A percentile compares a stretch with the other conserved stretches of the same genome.
These are phyloP conservation scores for Ptilodon capucinus DNA, from an alignment of 2,888 invertebrate genomes.

Conservation along the genomic window DNA sequence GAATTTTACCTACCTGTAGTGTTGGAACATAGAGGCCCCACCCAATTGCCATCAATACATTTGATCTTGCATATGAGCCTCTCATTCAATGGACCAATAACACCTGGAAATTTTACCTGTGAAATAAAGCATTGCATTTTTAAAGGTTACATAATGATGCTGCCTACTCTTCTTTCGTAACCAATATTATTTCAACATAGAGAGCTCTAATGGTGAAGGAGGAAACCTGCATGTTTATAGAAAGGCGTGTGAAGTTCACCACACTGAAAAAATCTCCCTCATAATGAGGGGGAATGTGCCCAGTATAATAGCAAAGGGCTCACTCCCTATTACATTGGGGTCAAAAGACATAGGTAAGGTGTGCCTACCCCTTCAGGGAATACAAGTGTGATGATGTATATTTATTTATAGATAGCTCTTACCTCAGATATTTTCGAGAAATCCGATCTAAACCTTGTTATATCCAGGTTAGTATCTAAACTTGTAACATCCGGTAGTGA, in stretches of 20 bases:
- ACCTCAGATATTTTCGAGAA: conserved; percentile 79
- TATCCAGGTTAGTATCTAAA: conserved; percentile 65
- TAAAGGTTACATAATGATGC: too few species aligned
- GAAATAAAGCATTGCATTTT: conserved; percentile 17
- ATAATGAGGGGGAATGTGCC: too few species aligned
- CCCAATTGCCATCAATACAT: conserved; percentile 93
- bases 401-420: background rate
- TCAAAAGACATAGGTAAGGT: too few species aligned
- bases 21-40: conserved; percentile 90
- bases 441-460: conserved; percentile 69
- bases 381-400: background rate
- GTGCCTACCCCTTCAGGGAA: background rate
- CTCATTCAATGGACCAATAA: conserved; percentile 88
- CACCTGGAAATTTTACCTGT: conserved; percentile 89
- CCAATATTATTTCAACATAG: too few species aligned
- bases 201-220: too few species aligned
- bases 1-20: conserved; percentile 83
- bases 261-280: too few species aligned
- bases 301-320: too few species aligned
- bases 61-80: conserved; percentile 91
- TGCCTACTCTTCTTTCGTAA: too few species aligned
- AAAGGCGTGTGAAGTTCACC: too few species aligned
- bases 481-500: conserved; percentile 72
- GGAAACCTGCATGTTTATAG: too few species aligned
- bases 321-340: too few species aligned